These are phyloP conservation scores for Virgularia gustaviana DNA, from an alignment of 92 coral and sea anemone species.

Conservation along the genomic window DNA sequence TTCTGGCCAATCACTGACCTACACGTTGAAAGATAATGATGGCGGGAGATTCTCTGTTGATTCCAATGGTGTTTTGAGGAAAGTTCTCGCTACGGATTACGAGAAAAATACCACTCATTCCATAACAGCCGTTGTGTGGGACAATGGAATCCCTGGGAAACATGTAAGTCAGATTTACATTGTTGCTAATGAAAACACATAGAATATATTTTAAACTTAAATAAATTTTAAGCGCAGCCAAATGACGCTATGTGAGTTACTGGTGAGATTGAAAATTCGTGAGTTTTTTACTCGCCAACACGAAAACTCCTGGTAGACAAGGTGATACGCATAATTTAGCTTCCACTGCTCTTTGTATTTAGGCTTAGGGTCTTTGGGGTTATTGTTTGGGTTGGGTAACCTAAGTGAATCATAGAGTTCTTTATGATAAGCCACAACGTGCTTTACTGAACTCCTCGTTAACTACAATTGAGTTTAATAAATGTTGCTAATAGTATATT, in stretches of 20 bases:
- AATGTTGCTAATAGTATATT: too few relatives aligned
- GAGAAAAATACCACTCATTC: constrained; percentile 68
- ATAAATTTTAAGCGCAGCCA: neutral
- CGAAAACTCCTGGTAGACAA: too few relatives aligned
- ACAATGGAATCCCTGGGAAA: constrained; percentile 74
- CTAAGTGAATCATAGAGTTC: neutral
- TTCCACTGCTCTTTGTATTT: too few relatives aligned
- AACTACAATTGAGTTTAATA: too few relatives aligned
- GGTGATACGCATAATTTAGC: too few relatives aligned
- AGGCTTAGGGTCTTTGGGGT: too few relatives aligned
- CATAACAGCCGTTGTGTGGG: constrained; percentile 64
- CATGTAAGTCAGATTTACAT: constrained; percentile 36
- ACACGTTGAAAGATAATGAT: constrained; percentile 72
- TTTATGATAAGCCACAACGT: too few relatives aligned
- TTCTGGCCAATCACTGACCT: constrained; percentile 56
- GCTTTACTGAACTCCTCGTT: too few relatives aligned
- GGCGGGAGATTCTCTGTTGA: constrained; percentile 77
- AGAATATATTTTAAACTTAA: too few relatives aligned
- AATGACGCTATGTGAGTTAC: too few relatives aligned
- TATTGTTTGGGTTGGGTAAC: too few relatives aligned
- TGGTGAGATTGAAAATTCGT: neutral
- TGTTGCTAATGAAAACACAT: neutral
- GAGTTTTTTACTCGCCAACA: neutral
- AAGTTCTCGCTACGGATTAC: constrained; percentile 65
- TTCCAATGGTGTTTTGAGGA: constrained; percentile 61